Evolutionary conservation across 2,797 vertebrate species (phyloP).

Genomic region (Poecilia wingei): DNA sequence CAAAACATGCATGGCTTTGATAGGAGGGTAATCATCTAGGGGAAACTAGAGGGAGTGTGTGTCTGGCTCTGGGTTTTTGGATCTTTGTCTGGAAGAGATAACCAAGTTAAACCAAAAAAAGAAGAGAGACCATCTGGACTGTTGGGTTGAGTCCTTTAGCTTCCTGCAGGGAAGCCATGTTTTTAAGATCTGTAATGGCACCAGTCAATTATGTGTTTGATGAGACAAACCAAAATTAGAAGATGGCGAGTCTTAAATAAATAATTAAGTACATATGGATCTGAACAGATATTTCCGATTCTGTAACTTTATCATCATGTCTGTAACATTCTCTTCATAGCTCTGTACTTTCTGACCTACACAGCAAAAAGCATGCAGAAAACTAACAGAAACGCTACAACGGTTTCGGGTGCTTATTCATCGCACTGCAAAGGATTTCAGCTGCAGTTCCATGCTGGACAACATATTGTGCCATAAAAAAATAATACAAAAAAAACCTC

Average conservation of each 20-base stretch:
- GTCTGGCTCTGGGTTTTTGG: too few relatives aligned
- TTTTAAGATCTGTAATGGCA: too few relatives aligned
- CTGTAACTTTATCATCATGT: neutral
- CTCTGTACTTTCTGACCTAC: conserved; percentile 20
- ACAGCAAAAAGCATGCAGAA: conserved; percentile 26
- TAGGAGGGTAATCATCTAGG: too few relatives aligned
- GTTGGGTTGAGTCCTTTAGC: too few relatives aligned
- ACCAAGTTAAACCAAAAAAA: too few relatives aligned
- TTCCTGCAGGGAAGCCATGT: too few relatives aligned
- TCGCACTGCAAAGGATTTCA: neutral
- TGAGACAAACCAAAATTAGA: neutral
- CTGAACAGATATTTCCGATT: neutral
- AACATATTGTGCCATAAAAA: neutral
- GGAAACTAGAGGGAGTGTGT: too few relatives aligned
- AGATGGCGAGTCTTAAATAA: neutral
- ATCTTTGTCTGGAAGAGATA: too few relatives aligned
- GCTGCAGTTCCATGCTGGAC: neutral
- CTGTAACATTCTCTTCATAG: neutral
- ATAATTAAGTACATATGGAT: neutral
- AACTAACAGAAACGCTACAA: conserved; percentile 8
- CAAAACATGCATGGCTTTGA: too few relatives aligned
- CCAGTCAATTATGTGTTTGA: neutral
- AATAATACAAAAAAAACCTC: neutral
- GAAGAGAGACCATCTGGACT: too few relatives aligned
- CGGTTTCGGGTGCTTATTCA: neutral